Conservation (phyloP, 2,888 invertebrate genomes). For the Ametastegia equiseti region DNA sequence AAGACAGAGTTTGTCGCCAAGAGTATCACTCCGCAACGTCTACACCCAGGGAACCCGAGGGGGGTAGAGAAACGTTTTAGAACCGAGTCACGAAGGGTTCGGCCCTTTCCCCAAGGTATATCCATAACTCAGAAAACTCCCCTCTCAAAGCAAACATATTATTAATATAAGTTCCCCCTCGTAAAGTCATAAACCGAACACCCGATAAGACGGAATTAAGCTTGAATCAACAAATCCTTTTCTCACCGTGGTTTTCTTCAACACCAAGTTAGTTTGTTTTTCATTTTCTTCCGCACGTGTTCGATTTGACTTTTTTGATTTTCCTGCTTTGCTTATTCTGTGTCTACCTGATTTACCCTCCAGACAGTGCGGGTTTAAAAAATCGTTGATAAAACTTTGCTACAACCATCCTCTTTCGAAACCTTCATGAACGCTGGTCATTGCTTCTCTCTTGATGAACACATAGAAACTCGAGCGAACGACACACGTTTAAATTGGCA, state of each 20-base stretch:
- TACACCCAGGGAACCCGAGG: background rate
- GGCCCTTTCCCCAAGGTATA: background rate
- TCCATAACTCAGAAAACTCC: background rate
- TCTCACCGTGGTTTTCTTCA: background rate
- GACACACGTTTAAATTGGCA: background rate
- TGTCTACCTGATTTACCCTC: background rate
- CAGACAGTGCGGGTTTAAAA: too few species aligned
- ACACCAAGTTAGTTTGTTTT: background rate
- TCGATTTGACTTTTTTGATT: background rate
- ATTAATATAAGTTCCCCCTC: conserved; percentile 4
- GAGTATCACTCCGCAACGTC: background rate
- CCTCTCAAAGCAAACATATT: conserved; percentile 23
- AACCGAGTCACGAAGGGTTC: conserved; percentile 12
- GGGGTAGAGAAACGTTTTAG: conserved; percentile 14
- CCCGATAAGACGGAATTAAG: background rate
- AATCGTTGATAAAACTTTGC: too few species aligned
- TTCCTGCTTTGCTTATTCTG: background rate
- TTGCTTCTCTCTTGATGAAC: background rate
- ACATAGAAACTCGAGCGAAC: background rate
- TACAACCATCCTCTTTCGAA: too few species aligned
- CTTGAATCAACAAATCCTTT: background rate
- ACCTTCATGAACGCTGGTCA: background rate
- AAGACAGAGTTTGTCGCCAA: background rate
- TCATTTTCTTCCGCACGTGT: background rate
- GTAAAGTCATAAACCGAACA: background rate